These are phyloP conservation scores for Andrena flavipes DNA, from an alignment of 2,888 invertebrate species.

Conservation along the genomic window DNA sequence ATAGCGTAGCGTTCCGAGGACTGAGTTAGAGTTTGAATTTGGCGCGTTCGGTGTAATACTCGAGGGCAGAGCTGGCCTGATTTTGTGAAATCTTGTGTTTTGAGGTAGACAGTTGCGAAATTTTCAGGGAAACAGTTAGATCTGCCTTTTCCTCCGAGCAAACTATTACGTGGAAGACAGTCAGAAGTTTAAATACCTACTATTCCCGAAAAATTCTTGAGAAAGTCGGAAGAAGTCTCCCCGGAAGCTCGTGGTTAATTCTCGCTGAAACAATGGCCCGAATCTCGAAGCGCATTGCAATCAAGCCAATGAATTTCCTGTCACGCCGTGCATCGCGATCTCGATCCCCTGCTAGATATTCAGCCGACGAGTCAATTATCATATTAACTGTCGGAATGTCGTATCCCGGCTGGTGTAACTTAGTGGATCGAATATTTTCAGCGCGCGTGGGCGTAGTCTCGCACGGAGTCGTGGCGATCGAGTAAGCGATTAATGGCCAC, in stretches of 20 bases:
- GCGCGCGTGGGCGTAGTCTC: conserved; percentile 60
- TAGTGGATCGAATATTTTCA: conserved; percentile 48
- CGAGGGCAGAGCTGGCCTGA: too few relatives aligned
- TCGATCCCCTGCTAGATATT: conserved; percentile 39
- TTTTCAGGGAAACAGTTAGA: too few relatives aligned
- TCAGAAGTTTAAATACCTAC: too few relatives aligned
- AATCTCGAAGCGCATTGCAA: conserved; percentile 9
- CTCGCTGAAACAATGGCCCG: neutral
- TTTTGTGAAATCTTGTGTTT: too few relatives aligned
- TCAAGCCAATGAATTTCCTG: conserved; percentile 16
- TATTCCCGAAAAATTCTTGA: neutral
- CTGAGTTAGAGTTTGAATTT: too few relatives aligned
- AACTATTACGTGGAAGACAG: too few relatives aligned
- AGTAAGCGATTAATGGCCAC: conserved; percentile 62
- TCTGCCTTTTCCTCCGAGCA: too few relatives aligned
- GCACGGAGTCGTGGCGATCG: conserved; percentile 64
- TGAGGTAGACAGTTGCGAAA: too few relatives aligned
- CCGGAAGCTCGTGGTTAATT: neutral
- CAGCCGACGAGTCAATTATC: conserved; percentile 62
- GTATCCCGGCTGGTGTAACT: conserved; percentile 27
- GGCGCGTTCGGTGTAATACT: too few relatives aligned
- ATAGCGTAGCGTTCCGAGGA: too few relatives aligned
- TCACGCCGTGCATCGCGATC: conserved; percentile 15
- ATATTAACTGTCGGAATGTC: conserved; percentile 60
- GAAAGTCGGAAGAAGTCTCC: neutral